These are phyloP conservation scores for Laterallus jamaicensis DNA, from an alignment of 2,113 vertebrate genomes.

Conservation along the genomic window DNA sequence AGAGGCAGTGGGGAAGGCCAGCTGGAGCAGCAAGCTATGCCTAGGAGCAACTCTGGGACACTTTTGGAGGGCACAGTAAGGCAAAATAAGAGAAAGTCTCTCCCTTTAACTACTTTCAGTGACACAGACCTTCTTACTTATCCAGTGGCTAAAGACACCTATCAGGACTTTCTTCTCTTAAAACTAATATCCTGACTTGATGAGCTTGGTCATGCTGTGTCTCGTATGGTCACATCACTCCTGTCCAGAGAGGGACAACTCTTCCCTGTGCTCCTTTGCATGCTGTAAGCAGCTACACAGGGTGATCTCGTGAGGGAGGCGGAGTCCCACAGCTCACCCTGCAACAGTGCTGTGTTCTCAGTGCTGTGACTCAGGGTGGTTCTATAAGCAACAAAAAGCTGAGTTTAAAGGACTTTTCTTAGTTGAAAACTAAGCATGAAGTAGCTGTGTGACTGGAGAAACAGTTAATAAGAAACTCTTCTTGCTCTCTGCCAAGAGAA, in stretches of 20 bases:
- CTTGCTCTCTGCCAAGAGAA: neutral
- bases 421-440: neutral
- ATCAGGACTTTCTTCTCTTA: neutral
- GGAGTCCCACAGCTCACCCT: accelerated
- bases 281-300: neutral
- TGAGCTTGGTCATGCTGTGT: neutral
- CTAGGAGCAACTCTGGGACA: neutral
- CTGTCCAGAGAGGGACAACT: neutral
- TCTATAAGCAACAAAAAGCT: neutral
- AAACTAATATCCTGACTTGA: accelerated
- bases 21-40: neutral
- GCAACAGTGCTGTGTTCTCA: neutral
- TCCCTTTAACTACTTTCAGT: neutral
- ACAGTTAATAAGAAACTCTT: neutral
- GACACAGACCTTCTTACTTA: neutral
- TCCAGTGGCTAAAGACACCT: neutral
- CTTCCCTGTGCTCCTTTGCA: neutral
- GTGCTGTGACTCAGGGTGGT: accelerated
- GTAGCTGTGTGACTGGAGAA: neutral
- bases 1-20: neutral
- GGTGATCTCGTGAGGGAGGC: neutral
- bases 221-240: neutral
- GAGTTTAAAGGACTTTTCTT: neutral
- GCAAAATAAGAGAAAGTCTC: neutral
- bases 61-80: neutral